These are phyloP conservation scores for Entomyzon cyanotis DNA, from an alignment of 2,113 vertebrate genomes.

Conservation along the genomic window DNA sequence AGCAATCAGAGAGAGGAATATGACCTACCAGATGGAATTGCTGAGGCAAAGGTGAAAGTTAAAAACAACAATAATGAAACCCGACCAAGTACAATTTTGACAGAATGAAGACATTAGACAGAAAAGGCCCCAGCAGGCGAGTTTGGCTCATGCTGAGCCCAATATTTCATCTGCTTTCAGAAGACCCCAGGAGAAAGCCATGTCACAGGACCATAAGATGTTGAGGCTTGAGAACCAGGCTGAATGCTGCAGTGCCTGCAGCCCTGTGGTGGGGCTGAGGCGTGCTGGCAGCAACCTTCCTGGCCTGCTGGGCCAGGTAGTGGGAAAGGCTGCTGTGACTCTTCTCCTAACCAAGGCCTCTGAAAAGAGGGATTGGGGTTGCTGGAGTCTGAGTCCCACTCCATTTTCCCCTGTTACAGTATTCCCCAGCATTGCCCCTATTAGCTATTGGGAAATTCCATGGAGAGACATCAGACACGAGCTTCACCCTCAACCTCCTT, in stretches of 20 bases:
- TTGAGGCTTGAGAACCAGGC: neutral
- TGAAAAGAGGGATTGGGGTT: neutral
- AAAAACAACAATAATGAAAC: conserved; percentile 45
- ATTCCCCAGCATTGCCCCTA: fast-evolving
- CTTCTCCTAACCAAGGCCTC: neutral
- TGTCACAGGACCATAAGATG: neutral
- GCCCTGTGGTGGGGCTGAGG: neutral
- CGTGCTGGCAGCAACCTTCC: neutral
- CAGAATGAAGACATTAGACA: conserved; percentile 43
- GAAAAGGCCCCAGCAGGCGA: neutral
- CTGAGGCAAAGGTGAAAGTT: conserved; percentile 60
- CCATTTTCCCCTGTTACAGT: neutral
- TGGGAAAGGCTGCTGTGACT: neutral
- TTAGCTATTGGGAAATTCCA: neutral
- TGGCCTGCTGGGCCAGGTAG: neutral
- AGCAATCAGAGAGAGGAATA: conserved; percentile 55
- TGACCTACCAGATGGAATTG: conserved; percentile 66
- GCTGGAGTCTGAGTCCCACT: neutral
- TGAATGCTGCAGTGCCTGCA: neutral
- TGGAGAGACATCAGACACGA: fast-evolving
- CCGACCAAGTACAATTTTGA: conserved; percentile 43
- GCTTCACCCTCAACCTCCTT: neutral
- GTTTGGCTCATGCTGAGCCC: neutral
- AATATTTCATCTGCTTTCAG: neutral
- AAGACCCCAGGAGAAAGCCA: neutral